Evolutionary conservation across 1,140 invertebrate species (phyloP).

Genomic region (Heterodera schachtii): DNA sequence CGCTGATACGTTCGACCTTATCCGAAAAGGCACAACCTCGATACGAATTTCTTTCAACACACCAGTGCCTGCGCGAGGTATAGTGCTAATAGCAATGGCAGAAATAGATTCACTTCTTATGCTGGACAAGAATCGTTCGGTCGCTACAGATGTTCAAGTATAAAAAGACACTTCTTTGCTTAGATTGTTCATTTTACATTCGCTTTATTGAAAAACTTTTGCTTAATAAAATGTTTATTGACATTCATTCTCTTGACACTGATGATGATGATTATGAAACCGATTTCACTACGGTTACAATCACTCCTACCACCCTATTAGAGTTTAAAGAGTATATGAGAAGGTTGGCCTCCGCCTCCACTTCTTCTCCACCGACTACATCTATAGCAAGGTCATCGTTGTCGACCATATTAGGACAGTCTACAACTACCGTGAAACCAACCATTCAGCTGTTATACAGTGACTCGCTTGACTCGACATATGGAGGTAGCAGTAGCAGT

Average conservation of each 20-base stretch:
- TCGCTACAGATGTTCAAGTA: constrained; percentile 11
- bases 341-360: neutral
- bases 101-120: constrained; percentile 15
- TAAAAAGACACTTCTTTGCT: constrained; percentile 1
- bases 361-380: too few species aligned
- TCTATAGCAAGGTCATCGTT: too few species aligned
- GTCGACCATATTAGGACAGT: too few species aligned
- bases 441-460: too few species aligned
- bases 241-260: neutral
- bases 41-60: constrained; percentile 23
- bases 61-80: constrained; percentile 4
- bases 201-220: neutral
- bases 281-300: neutral
- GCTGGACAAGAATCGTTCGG: constrained; percentile 14
- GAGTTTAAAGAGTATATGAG: neutral
- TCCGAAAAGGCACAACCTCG: constrained; percentile 30
- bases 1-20: constrained; percentile 25
- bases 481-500: too few species aligned
- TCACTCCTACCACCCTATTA: neutral
- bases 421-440: too few species aligned
- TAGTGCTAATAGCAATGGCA: constrained; percentile 16
- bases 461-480: too few species aligned
- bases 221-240: neutral
- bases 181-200: neutral
- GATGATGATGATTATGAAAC: too few species aligned